Conservation (phyloP, 2,113 vertebrate genomes). For the Mastomys natalensis region DNA sequence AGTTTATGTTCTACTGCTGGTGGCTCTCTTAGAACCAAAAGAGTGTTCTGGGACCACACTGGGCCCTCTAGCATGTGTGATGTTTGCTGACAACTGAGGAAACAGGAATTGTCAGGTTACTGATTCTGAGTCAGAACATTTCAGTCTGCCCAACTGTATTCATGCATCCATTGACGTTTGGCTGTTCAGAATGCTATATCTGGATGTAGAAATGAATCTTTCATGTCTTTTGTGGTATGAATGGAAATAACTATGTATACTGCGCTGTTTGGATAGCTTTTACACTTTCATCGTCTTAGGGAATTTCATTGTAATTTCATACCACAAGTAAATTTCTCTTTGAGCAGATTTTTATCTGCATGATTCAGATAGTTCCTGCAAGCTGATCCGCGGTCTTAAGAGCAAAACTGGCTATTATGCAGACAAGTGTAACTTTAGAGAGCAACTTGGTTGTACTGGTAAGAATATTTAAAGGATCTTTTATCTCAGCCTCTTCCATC, state of each 20-base stretch:
- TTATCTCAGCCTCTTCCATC: constrained; percentile 45
- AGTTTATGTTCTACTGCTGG: constrained; percentile 43
- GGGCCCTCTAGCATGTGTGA: background rate
- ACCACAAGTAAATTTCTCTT: constrained; percentile 33
- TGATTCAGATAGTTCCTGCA: constrained; percentile 39
- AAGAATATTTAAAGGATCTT: constrained; percentile 62
- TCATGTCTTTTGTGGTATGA: background rate
- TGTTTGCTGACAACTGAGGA: constrained; percentile 51
- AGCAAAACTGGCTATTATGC: constrained; percentile 51
- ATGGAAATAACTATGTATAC: background rate
- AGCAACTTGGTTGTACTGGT: constrained; percentile 42
- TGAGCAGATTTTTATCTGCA: constrained; percentile 15
- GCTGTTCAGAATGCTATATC: background rate
- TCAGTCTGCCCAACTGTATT: background rate
- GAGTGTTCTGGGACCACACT: background rate
- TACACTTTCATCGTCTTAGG: background rate
- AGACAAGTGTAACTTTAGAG: constrained; percentile 33
- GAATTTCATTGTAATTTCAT: constrained; percentile 40
- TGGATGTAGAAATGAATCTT: background rate
- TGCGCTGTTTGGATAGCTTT: constrained; percentile 6
- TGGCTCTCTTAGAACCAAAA: constrained; percentile 51
- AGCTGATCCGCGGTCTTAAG: background rate
- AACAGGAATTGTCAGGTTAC: constrained; percentile 32
- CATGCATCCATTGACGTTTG: background rate
- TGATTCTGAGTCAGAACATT: background rate